Evolutionary conservation across 2,797 vertebrate genomes (phyloP), one percentile per base, ranked within the genome.

Genomic region (Odontamblyopus rebecca): DNA sequence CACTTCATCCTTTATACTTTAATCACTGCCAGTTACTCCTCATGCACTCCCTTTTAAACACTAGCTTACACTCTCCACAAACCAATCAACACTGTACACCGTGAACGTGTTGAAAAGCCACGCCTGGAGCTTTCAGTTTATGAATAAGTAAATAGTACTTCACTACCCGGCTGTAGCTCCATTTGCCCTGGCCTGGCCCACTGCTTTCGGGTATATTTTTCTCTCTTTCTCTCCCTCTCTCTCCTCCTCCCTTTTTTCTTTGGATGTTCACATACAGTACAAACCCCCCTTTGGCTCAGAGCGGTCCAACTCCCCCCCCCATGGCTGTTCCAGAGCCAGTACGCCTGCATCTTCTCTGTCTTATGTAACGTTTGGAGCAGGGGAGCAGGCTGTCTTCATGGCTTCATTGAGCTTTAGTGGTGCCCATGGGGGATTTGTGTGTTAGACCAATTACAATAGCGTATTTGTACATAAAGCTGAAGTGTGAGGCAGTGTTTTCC

Each of bases 341-440:
- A 69, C 72, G 83, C 72, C 77, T 75, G 76, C 82, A 68, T 88
- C 85, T 82, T 74, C 70, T 63, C 29, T 23, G 29, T 88, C 85
- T 92, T 92, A 91, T 30, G 78, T 89, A 91, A 91, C 74, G 38
- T 67, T 77, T 79, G 88, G 62, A 59, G 80, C 80, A 77, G 81
- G 70, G 77, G 74, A 65, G 41, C 48, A 50, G 70, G 85, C 83
- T 72, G 78, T 88, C 83, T 87, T 88, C 85, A 78, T 82, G 86
- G 84, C 84, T 88, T 86, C 84, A 80, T 69, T 85, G 88, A 92
- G 90, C 84, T 84, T 89, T 78, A 65, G 74, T 29, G 69, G 72
- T 68, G 87, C 92, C 88, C 75, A 64, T 53, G 85, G 89, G 80
- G 61, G 35, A 18, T 32, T 26, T 76, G 81, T 27, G 65, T 78